Conservation (phyloP, 2,888 invertebrate species). For the Nasonia oneida region DNA sequence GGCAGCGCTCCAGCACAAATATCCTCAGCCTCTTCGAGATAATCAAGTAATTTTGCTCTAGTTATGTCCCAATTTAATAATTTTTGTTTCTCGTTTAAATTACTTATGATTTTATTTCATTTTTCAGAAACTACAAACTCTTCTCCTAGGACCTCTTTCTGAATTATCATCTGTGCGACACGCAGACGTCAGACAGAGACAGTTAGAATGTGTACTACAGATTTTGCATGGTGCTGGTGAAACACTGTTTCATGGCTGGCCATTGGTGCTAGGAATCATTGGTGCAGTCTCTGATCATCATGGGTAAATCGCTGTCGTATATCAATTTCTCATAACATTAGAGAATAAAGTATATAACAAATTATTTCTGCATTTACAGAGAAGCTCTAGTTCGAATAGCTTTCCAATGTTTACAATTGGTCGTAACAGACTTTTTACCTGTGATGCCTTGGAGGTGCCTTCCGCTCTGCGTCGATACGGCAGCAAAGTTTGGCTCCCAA, state of each 20-base stretch:
- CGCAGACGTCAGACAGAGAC: slow-evolving; percentile 95
- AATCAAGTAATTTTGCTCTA: slow-evolving; percentile 84
- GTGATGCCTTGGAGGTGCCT: slow-evolving; percentile 94
- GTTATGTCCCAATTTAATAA: slow-evolving; percentile 31
- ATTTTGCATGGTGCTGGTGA: slow-evolving; percentile 96
- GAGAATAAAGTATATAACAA: slow-evolving; percentile 38
- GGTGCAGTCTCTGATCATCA: slow-evolving; percentile 97
- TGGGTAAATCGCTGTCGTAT: slow-evolving; percentile 83
- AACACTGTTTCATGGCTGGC: slow-evolving; percentile 96
- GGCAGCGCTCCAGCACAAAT: slow-evolving; percentile 93
- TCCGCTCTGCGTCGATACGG: slow-evolving; percentile 93
- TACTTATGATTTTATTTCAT: slow-evolving; percentile 32
- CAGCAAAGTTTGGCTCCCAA: slow-evolving; percentile 97
- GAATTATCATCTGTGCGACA: slow-evolving; percentile 94
- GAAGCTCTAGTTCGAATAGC: slow-evolving; percentile 95
- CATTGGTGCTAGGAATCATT: slow-evolving; percentile 94
- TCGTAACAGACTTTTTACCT: slow-evolving; percentile 96
- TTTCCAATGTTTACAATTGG: slow-evolving; percentile 97
- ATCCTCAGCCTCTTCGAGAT: slow-evolving; percentile 89
- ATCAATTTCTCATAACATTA: not conserved
- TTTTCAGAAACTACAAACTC: slow-evolving; percentile 87
- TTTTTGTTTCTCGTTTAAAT: slow-evolving; percentile 31
- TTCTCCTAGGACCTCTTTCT: slow-evolving; percentile 93
- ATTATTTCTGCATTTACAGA: slow-evolving; percentile 78
- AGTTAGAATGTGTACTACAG: slow-evolving; percentile 95